phyloP scores from a whole-genome alignment of 2,797 vertebrate genomes.

The Micrastur ruficollis region DNA sequence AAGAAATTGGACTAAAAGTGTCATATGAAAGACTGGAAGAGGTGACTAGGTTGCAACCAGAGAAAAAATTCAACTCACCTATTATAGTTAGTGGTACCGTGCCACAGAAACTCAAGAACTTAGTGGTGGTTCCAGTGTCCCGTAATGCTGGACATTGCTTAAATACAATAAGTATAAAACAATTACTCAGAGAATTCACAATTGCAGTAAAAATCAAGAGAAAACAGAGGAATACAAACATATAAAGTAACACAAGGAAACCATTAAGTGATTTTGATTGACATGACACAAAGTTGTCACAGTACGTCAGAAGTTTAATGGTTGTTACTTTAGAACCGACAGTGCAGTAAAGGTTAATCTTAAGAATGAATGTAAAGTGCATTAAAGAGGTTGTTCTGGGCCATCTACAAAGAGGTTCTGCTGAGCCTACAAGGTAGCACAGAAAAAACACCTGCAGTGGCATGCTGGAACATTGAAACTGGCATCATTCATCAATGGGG shows the following conservation, averaged over 20 bases:
- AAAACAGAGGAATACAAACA: background rate
- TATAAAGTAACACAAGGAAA: background rate
- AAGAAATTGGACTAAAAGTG: background rate
- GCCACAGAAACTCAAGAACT: background rate
- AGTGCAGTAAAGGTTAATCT: background rate
- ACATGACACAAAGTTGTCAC: background rate
- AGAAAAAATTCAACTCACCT: background rate
- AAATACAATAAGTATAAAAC: background rate
- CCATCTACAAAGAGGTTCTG: background rate
- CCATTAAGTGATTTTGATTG: background rate
- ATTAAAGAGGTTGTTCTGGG: background rate
- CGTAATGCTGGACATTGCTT: background rate
- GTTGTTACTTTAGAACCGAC: background rate
- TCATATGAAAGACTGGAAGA: background rate
- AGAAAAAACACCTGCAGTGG: background rate
- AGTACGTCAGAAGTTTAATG: background rate
- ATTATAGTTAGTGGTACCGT: background rate
- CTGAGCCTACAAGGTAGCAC: background rate
- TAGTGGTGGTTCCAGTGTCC: no score
- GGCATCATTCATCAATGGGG: background rate
- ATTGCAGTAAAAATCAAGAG: background rate
- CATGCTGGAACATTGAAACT: background rate
- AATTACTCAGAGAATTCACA: background rate
- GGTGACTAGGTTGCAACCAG: background rate
- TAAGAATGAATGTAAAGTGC: background rate